Evolutionary conservation across 2,113 vertebrate genomes (phyloP), one percentile per base, ranked within the genome.

Genomic region (Aix galericulata): DNA sequence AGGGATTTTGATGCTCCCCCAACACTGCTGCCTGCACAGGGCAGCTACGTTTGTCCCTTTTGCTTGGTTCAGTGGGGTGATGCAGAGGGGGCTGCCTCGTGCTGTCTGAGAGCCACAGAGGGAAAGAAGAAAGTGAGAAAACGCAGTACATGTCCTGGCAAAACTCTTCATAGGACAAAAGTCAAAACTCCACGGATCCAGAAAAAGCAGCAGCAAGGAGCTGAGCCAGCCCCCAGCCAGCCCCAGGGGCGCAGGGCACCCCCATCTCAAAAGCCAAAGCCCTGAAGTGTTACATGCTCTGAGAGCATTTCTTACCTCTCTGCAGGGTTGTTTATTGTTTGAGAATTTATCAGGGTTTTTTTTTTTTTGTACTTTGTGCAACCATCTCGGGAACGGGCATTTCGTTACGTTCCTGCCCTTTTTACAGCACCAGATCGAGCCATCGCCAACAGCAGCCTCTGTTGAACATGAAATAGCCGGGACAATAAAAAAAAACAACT

Each of bases 231-330:
- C 31, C 14, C 60, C 32, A 53, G 36, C 34, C 36, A 63, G 27
- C 53, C 12, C 36, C 31, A 9, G 31, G 25, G 44, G 56, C 20
- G 42, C 0, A 1, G 48, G 42, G 27, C n/a, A 5, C 27, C 40
- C 36, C 0, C 0, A 18, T 64, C 27, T 42, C 31, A 34, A 52
- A 32, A 38, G 52, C 21, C 32, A 32, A 46, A 46, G 32, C 4
- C 5, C 38, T 31, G 64, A 59, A 17, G 77, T 15, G 6, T 8
- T 17, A 21, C 0, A 0, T 31, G 32, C 23, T 52, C 36, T 60
- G 13, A 2, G 6, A 8, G 59, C 40, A 20, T 46, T 59, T 34
- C 32, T n/a, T 14, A n/a, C 36, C 46, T 63, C 63, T 50, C 63
- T 12, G 16, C 56, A 32, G 58, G 31, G 4, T 29, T 23, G 64